Evolutionary conservation across 1,140 invertebrate species (phyloP), one percentile per base, ranked within the genome.

Genomic region (Heliconius hermathena): DNA sequence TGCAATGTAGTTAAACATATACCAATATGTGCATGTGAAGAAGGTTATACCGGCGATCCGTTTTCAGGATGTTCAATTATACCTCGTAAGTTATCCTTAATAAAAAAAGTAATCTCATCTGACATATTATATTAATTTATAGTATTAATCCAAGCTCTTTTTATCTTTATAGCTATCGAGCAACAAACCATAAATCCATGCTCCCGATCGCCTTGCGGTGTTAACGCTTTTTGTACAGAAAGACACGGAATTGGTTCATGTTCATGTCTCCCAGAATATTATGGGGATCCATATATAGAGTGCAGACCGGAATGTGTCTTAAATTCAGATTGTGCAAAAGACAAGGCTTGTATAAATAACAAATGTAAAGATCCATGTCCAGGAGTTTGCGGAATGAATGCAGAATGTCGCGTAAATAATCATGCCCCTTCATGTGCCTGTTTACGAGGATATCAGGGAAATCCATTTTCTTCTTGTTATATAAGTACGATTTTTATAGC

Each of bases 201-300:
- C 87, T 87, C 92, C 71, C 95, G 95, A 70, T 96, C 95, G 71
- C 97, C 97, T 18, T 98, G 97, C 91, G 97, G 97, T n/a, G 95
- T 96, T 6, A 98, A 98, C 93, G 97, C 97, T 29, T 83, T 97
- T 73, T 98, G 97, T 91, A 97, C 97, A 92, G 97, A 97, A 94
- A 95, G 96, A 74, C 95, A 96, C 86, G 96, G 95, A 78, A 95
- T 96, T 79, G 96, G 96, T 46, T 96, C 96, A 71, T 97, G 97
- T 91, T 95, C 96, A 72, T 97, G 97, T 91, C 88, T 96, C 76
- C 93, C 95, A 81, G 96, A 96, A 81, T 97, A 96, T 91, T 96
- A 96, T 84, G 97, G 97, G 9, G 96, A 96, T 89, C 97, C 97
- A 20, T 97, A 97, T 81, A 90, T 95, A 29, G 97, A 97, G 81